phyloP scores from a whole-genome alignment of 2,113 vertebrate genomes.

The Psammodynastes pulverulentus region DNA sequence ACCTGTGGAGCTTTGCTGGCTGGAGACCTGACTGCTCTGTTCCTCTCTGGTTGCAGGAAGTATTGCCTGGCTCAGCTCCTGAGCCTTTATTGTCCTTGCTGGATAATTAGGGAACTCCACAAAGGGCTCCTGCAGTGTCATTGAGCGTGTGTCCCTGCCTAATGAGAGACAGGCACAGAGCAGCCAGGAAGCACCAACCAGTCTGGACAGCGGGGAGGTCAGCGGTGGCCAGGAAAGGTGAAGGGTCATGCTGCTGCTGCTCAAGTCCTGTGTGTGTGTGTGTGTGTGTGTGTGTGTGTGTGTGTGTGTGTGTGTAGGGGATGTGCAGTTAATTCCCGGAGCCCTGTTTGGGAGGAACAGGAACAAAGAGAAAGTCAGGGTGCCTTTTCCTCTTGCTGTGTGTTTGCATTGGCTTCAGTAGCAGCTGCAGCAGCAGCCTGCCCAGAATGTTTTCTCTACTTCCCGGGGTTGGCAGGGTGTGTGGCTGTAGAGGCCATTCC shows the following conservation, averaged over 20 bases:
- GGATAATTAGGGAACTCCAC: conserved; percentile 2
- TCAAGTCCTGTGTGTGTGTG: too few relatives aligned
- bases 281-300: not conserved
- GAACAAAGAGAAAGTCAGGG: not conserved
- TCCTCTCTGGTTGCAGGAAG: not conserved
- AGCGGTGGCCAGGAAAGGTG: not conserved
- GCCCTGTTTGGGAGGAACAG: not conserved
- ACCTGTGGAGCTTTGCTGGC: too few relatives aligned
- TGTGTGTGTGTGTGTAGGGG: not conserved
- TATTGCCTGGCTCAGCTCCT: not conserved
- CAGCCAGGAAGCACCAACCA: not conserved
- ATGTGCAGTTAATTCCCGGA: not conserved
- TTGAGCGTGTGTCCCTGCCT: not conserved
- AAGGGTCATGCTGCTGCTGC: not conserved
- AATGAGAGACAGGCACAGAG: not conserved
- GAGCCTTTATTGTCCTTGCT: not conserved
- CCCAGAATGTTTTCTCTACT: not conserved
- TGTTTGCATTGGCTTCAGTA: not conserved
- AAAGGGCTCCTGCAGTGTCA: not conserved
- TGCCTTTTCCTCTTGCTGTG: not conserved
- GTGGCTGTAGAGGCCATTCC: not conserved
- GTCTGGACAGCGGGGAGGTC: not conserved
- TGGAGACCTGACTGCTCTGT: not conserved
- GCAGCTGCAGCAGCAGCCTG: not conserved
- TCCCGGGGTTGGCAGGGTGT: not conserved